Evolutionary conservation across 2,888 invertebrate species (phyloP).

Genomic region (Caenorhabditis virilis): DNA sequence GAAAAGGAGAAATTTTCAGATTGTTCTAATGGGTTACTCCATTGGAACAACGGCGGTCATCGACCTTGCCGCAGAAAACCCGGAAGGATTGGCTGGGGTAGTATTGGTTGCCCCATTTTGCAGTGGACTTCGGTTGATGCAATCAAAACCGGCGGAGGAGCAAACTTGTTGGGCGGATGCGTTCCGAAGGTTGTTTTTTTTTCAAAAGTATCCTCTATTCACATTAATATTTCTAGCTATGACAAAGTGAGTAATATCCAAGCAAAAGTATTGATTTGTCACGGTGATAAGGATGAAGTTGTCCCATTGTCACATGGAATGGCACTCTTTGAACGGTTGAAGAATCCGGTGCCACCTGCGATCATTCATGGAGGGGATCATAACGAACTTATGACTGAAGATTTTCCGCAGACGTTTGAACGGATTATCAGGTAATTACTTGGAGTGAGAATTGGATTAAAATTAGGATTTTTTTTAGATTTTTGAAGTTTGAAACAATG

Average conservation of each 20-base stretch:
- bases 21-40: constrained; percentile 58
- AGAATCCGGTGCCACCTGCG: constrained; percentile 40
- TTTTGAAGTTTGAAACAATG: constrained; percentile 7
- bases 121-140: constrained; percentile 51
- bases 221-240: constrained; percentile 40
- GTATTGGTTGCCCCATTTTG: constrained; percentile 62
- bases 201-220: no score
- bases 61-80: constrained; percentile 51
- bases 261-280: constrained; percentile 54
- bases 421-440: constrained; percentile 16
- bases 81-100: constrained; percentile 45
- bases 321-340: constrained; percentile 27
- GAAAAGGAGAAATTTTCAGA: constrained; percentile 37
- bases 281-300: constrained; percentile 52
- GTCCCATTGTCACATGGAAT: constrained; percentile 40
- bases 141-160: constrained; percentile 26
- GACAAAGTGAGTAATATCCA: constrained; percentile 51
- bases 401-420: constrained; percentile 21
- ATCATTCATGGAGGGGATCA: constrained; percentile 54
- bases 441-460: neutral
- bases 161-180: constrained; percentile 45
- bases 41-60: constrained; percentile 60
- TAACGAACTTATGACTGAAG: constrained; percentile 42
- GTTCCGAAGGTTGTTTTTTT: constrained; percentile 47
- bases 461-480: neutral